A percentile compares a stretch with the other conserved stretches of the same genome.
These are phyloP conservation scores for Phyllotreta striolata DNA, from an alignment of 2,888 invertebrate genomes.

Conservation along the genomic window DNA sequence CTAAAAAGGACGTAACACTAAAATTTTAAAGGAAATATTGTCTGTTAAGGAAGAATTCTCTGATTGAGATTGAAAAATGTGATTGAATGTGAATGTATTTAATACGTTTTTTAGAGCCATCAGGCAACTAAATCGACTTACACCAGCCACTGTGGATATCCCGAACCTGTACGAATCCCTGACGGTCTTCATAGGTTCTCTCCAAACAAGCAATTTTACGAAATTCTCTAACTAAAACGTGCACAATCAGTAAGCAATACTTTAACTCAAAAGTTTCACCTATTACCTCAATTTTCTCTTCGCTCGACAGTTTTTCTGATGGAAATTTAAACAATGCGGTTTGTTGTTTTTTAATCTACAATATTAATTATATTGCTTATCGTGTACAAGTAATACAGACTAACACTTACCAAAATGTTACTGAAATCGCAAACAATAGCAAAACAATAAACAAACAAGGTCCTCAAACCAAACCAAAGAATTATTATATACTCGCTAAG, in stretches of 20 bases:
- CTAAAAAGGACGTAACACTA: too few species aligned
- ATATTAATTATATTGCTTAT: conserved; percentile 13
- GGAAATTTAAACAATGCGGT: conserved; percentile 31
- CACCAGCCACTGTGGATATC: conserved; percentile 21
- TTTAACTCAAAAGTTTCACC: neutral
- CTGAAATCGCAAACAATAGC: conserved; percentile 10
- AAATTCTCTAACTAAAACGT: conserved; percentile 37
- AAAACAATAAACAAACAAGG: neutral
- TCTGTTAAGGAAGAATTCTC: too few species aligned
- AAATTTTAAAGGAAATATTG: too few species aligned
- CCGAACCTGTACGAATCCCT: conserved; percentile 28
- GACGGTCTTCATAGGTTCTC: conserved; percentile 28
- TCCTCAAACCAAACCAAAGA: conserved; percentile 14
- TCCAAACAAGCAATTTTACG: conserved; percentile 31
- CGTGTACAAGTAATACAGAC: neutral
- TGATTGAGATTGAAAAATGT: too few species aligned
- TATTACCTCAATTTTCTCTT: conserved; percentile 35
- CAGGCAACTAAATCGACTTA: too few species aligned
- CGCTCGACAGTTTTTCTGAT: conserved; percentile 21
- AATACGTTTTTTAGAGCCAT: too few species aligned
- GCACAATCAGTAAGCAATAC: neutral
- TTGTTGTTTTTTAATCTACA: conserved; percentile 28
- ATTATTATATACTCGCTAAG: conserved; percentile 11
- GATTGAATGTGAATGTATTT: too few species aligned
- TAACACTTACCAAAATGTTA: conserved; percentile 19